Conservation (phyloP, 2,888 invertebrate species). For the Eucriotettix oculatus region DNA sequence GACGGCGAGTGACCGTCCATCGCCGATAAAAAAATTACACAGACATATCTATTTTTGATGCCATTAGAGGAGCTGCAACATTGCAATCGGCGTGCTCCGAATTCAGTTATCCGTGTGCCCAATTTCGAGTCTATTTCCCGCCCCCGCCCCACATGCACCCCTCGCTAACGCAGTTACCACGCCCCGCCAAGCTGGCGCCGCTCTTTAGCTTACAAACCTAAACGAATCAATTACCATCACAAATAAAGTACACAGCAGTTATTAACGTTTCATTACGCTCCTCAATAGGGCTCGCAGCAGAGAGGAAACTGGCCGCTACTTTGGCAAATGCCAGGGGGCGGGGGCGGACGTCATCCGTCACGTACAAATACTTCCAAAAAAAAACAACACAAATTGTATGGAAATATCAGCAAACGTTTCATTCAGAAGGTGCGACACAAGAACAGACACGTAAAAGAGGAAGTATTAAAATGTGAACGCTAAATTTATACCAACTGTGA, state of each 20-base stretch:
- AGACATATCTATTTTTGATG: background rate
- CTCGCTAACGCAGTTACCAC: conserved; percentile 8
- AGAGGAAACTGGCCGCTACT: no score
- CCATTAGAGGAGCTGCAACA: background rate
- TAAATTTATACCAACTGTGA: no score
- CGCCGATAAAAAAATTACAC: no score
- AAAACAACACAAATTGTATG: no score
- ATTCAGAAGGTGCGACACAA: no score
- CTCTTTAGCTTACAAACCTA: background rate
- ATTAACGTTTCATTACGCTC: conserved; percentile 1
- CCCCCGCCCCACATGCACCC: background rate
- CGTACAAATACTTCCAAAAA: no score
- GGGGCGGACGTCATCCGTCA: no score
- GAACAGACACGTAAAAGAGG: no score
- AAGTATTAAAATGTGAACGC: no score
- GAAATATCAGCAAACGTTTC: no score
- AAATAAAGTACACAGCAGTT: background rate
- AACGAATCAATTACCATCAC: background rate
- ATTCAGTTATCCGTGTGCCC: background rate
- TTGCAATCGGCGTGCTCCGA: background rate
- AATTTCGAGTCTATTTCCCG: conserved; percentile 6
- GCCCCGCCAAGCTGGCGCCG: conserved; percentile 19
- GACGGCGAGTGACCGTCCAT: no score
- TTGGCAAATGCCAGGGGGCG: no score
- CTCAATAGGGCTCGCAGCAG: background rate